Conservation (phyloP, 2,113 vertebrate genomes). For the Eonycteris spelaea region DNA sequence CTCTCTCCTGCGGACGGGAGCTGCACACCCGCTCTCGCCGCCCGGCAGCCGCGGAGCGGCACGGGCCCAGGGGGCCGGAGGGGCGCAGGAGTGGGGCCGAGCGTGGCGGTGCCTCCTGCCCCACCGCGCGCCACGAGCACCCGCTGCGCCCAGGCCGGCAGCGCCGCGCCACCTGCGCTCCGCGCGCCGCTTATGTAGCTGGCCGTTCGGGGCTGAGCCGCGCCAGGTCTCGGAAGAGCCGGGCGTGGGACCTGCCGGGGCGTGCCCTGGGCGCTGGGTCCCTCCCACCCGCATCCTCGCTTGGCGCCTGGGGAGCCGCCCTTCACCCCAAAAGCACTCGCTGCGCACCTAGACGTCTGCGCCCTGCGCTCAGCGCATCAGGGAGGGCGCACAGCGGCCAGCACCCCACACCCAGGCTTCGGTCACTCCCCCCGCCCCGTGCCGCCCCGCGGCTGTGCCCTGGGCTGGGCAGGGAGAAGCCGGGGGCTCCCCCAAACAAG, state of each 20-base stretch:
- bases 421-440: too few relatives aligned
- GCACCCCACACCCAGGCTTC: neutral
- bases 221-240: neutral
- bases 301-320: accelerated
- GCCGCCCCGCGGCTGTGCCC: too few relatives aligned
- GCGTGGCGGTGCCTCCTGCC: neutral
- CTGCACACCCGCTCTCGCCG: neutral
- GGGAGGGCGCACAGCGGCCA: neutral
- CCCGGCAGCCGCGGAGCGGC: neutral
- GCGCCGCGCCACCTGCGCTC: neutral
- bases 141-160: neutral
- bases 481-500: neutral
- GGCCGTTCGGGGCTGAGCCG: neutral
- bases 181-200: neutral
- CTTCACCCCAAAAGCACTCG: accelerated
- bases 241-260: neutral
- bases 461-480: neutral
- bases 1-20: accelerated
- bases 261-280: neutral
- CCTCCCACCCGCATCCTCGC: neutral
- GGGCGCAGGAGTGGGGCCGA: neutral
- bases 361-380: neutral
- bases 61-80: neutral
- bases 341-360: accelerated
- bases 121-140: accelerated